A percentile compares a stretch with the other conserved stretches of the same genome.
Evolutionary conservation across 2,888 invertebrate genomes (phyloP).

Genomic region (Nemapogon koenigi): DNA sequence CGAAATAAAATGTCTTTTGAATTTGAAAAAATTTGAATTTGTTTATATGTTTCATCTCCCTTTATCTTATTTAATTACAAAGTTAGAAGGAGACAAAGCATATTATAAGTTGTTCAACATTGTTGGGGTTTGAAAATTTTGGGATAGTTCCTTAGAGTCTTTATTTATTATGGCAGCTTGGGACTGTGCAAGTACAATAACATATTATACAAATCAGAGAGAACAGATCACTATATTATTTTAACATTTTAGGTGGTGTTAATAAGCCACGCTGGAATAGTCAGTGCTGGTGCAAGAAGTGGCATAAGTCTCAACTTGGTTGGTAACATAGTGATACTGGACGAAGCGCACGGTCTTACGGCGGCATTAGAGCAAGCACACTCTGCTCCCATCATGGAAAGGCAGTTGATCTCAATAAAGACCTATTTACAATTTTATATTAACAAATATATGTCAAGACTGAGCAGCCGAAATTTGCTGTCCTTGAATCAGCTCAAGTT

Average conservation of each 20-base stretch:
- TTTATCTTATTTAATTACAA: too few species aligned
- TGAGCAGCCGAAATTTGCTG: constrained; percentile 82
- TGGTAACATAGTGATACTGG: constrained; percentile 84
- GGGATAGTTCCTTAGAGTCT: too few species aligned
- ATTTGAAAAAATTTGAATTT: too few species aligned
- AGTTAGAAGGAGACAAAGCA: too few species aligned
- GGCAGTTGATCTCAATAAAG: constrained; percentile 70
- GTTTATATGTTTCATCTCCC: too few species aligned
- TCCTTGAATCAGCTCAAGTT: constrained; percentile 83
- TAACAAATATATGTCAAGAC: constrained; percentile 72
- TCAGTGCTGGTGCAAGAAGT: constrained; percentile 44
- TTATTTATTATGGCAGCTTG: too few species aligned
- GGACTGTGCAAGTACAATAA: too few species aligned
- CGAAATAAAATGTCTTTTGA: too few species aligned
- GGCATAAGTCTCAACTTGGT: constrained; percentile 57
- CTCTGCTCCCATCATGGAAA: constrained; percentile 73
- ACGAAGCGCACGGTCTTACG: constrained; percentile 96
- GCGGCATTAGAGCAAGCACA: constrained; percentile 90
- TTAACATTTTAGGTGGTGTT: constrained; percentile 36
- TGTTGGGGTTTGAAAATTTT: too few species aligned
- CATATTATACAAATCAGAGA: too few species aligned
- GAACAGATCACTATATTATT: too few species aligned
- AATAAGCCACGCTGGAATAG: constrained; percentile 52
- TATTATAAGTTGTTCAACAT: too few species aligned
- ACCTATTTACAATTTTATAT: constrained; percentile 75